Conservation (phyloP, 2,797 vertebrate genomes). For the Sebastes hopkinsi region DNA sequence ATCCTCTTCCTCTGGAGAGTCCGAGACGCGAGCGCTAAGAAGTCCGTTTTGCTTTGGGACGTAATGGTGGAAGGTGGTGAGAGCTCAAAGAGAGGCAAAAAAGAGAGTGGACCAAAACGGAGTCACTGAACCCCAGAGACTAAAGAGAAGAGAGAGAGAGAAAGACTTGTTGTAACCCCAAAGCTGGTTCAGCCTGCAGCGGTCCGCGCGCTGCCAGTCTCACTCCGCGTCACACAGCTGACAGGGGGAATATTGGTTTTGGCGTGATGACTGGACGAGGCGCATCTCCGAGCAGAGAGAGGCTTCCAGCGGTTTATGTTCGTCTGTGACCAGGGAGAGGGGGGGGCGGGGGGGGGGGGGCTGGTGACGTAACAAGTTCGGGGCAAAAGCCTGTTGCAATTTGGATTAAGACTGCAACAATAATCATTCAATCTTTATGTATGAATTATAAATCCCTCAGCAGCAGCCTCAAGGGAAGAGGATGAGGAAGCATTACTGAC, state of each 20-base stretch:
- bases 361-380: slow-evolving; percentile 64
- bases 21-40: slow-evolving; percentile 84
- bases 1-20: slow-evolving; percentile 85
- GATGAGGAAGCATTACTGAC: slow-evolving; percentile 57
- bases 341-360: not conserved
- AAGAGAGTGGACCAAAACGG: slow-evolving; percentile 5
- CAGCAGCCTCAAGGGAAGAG: slow-evolving; percentile 14
- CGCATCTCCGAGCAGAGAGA: slow-evolving; percentile 26
- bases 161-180: slow-evolving; percentile 27
- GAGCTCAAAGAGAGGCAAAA: slow-evolving; percentile 38
- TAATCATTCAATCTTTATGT: slow-evolving; percentile 65
- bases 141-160: not conserved
- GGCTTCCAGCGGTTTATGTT: slow-evolving; percentile 49
- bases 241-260: slow-evolving; percentile 43
- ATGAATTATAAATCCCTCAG: slow-evolving; percentile 63
- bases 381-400: slow-evolving; percentile 58
- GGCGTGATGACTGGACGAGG: slow-evolving; percentile 41
- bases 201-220: slow-evolving; percentile 52
- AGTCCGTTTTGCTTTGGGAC: slow-evolving; percentile 85
- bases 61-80: slow-evolving; percentile 83
- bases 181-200: slow-evolving; percentile 44
- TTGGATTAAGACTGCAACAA: slow-evolving; percentile 64
- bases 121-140: slow-evolving; percentile 4
- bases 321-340: not conserved
- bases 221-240: slow-evolving; percentile 57